Conservation (phyloP, 2,888 invertebrate species). For the Troides aeacus region DNA sequence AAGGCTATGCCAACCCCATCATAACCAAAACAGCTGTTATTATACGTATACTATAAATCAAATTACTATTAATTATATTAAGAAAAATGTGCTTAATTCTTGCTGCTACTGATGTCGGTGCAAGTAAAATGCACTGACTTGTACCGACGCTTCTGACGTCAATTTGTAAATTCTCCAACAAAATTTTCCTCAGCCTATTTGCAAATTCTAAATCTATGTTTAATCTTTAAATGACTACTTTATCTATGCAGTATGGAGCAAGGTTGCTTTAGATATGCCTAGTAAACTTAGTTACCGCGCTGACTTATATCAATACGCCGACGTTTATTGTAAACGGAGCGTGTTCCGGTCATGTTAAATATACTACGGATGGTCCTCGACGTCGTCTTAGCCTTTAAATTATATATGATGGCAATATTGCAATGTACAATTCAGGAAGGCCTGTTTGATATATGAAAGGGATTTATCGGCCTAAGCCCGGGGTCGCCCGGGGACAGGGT, state of each 20-base stretch:
- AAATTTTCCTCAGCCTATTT: no score
- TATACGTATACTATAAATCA: no score
- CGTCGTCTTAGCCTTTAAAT: slow-evolving; percentile 35
- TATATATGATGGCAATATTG: slow-evolving; percentile 30
- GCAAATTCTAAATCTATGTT: no score
- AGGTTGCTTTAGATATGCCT: neutral
- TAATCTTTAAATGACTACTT: neutral
- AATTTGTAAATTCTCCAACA: no score
- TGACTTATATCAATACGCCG: slow-evolving; percentile 35
- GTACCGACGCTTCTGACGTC: no score
- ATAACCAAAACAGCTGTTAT: no score
- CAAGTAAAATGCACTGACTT: no score
- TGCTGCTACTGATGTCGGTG: no score
- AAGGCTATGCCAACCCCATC: no score
- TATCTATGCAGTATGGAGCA: slow-evolving; percentile 1
- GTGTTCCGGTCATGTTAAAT: slow-evolving; percentile 29
- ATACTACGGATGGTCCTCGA: slow-evolving; percentile 29
- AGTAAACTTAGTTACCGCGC: slow-evolving; percentile 28
- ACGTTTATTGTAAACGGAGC: slow-evolving; percentile 36
- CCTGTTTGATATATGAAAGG: slow-evolving; percentile 20
- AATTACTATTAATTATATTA: no score
- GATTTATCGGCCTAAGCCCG: slow-evolving; percentile 22
- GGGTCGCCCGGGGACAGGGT: slow-evolving; percentile 10
- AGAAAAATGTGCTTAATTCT: no score
- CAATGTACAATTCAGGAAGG: slow-evolving; percentile 30